These are phyloP conservation scores for Phataginus tricuspis DNA, from an alignment of 2,797 vertebrate species.

Conservation along the genomic window DNA sequence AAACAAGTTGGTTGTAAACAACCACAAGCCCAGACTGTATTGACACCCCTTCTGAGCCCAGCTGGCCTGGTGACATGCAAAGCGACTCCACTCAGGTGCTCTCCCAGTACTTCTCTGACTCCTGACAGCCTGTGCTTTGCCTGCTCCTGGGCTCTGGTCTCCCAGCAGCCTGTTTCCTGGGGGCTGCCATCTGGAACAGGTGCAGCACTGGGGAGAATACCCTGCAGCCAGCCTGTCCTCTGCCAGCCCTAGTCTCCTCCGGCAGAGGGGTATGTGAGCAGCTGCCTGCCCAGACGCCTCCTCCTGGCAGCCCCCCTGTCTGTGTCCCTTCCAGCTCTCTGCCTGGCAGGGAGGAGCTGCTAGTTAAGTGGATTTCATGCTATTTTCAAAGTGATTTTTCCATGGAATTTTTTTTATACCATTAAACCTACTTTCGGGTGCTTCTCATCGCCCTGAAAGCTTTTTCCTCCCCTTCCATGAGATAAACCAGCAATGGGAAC, in stretches of 20 bases:
- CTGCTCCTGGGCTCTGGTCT: not conserved
- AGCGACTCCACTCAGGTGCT: not conserved
- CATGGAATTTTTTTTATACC: not conserved
- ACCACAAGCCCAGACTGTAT: not conserved
- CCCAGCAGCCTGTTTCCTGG: not conserved
- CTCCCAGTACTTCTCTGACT: not conserved
- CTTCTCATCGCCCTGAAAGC: conserved; percentile 49
- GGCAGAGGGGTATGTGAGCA: not conserved
- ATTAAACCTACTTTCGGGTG: conserved; percentile 68
- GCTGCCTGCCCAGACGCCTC: not conserved
- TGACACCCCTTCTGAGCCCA: not conserved
- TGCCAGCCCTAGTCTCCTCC: not conserved
- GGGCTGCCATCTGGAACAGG: not conserved
- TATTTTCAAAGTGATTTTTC: conserved; percentile 78
- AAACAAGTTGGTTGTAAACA: not conserved
- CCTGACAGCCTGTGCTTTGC: not conserved
- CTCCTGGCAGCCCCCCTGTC: not conserved
- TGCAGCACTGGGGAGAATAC: not conserved
- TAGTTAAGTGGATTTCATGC: conserved; percentile 72
- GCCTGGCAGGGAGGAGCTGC: not conserved
- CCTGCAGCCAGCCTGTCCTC: not conserved
- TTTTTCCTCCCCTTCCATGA: conserved; percentile 30
- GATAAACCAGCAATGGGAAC: not conserved
- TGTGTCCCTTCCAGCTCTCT: not conserved
- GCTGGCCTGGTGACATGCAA: not conserved